A percentile compares a stretch with the other conserved stretches of the same genome.
phyloP scores from a whole-genome alignment of 2,888 invertebrate genomes.

The Acheta domesticus region DNA sequence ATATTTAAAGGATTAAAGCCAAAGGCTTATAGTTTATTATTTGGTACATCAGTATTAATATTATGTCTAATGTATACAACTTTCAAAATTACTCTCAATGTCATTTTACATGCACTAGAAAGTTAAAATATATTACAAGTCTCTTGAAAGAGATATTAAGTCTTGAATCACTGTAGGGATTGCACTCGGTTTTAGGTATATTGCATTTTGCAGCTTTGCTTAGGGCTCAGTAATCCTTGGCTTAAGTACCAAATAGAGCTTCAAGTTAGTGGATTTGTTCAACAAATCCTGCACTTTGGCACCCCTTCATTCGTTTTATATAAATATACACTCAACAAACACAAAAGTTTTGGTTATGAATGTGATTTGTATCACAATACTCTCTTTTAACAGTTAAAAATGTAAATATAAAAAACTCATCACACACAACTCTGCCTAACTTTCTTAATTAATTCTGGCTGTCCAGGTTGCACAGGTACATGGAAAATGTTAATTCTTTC shows the following conservation, averaged over 20 bases:
- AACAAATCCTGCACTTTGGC: background rate
- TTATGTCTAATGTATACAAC: too few relatives aligned
- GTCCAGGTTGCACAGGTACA: slow-evolving; percentile 25
- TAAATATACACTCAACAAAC: background rate
- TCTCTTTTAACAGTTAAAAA: background rate
- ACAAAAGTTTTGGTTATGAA: background rate
- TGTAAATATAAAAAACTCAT: background rate
- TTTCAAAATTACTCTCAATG: too few relatives aligned
- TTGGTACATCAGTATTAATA: background rate
- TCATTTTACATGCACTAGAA: background rate
- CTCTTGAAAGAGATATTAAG: background rate
- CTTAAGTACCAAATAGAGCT: slow-evolving; percentile 3
- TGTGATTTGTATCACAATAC: background rate
- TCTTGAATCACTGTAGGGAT: background rate
- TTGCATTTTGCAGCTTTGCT: background rate
- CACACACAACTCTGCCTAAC: background rate
- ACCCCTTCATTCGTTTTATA: background rate
- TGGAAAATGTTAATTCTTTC: slow-evolving; percentile 1
- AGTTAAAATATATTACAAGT: background rate
- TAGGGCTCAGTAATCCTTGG: slow-evolving; percentile 3
- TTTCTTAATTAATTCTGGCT: slow-evolving; percentile 26
- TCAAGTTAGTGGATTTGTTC: background rate
- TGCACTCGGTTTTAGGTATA: background rate
- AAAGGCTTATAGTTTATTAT: background rate
- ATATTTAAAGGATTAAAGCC: background rate